phyloP scores from a whole-genome alignment of 2,113 vertebrate species.

The Dicrurus megarhynchus region DNA sequence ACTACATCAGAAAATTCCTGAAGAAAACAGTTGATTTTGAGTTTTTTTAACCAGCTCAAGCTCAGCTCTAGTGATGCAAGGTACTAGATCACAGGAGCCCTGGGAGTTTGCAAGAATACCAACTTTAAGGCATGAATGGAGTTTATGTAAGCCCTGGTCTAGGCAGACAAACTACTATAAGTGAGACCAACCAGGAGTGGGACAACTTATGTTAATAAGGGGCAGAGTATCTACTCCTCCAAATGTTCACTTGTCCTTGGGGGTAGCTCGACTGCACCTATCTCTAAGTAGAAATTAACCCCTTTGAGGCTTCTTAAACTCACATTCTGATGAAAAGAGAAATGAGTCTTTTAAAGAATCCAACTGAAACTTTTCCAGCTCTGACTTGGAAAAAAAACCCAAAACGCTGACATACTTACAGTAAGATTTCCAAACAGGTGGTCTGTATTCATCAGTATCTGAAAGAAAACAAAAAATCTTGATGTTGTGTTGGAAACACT shows the following conservation, averaged over 20 bases:
- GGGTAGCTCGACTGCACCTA: background rate
- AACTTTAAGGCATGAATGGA: background rate
- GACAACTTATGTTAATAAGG: rapidly evolving
- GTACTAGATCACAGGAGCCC: background rate
- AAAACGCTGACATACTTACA: constrained; percentile 74
- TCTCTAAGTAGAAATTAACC: background rate
- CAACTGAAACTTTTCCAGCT: background rate
- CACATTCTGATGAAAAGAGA: background rate
- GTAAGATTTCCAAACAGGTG: constrained; percentile 91
- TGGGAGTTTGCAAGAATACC: background rate
- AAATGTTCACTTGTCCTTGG: background rate
- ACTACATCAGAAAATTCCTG: background rate
- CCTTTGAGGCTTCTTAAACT: background rate
- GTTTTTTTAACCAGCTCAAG: background rate
- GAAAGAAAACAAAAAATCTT: constrained; percentile 55
- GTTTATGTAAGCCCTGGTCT: background rate
- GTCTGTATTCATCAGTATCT: constrained; percentile 91
- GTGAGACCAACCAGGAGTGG: background rate
- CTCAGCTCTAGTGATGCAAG: background rate
- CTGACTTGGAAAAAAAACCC: background rate
- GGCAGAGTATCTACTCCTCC: background rate
- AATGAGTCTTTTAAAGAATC: background rate
- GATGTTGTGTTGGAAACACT: background rate
- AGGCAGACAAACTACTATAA: background rate
- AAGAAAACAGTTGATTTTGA: background rate